phyloP scores from a whole-genome alignment of 1,140 invertebrate genomes.

The Temnothorax longispinosus region DNA sequence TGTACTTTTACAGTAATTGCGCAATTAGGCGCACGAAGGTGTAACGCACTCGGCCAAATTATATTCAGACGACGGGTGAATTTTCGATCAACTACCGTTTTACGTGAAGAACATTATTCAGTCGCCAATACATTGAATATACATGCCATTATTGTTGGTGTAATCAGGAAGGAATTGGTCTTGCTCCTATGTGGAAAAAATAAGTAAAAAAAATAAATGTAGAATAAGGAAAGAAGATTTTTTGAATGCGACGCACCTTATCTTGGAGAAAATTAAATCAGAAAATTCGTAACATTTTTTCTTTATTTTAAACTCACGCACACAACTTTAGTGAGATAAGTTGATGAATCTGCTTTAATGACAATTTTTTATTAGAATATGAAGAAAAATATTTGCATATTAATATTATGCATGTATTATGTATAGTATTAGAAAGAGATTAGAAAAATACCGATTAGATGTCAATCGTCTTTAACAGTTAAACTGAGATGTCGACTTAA shows the following conservation, averaged over 20 bases:
- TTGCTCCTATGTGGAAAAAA: not conserved
- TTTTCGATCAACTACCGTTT: constrained; percentile 28
- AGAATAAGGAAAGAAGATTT: not conserved
- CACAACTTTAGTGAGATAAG: not conserved
- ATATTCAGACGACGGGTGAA: constrained; percentile 36
- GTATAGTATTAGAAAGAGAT: not conserved
- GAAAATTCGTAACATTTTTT: not conserved
- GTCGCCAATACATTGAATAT: not conserved
- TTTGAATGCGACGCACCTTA: not conserved
- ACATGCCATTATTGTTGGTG: not conserved
- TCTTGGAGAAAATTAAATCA: not conserved
- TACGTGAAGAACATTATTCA: not conserved
- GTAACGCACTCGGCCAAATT: not conserved
- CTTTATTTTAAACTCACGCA: not conserved
- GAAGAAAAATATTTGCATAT: not conserved
- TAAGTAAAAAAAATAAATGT: not conserved
- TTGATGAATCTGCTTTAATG: not conserved
- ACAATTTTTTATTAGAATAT: not conserved
- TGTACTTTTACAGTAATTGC: constrained; percentile 44
- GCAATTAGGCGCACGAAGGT: constrained; percentile 32
- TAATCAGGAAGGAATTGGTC: not conserved
- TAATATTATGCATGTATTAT: too few relatives aligned
- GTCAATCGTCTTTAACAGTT: not conserved
- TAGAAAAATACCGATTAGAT: not conserved
- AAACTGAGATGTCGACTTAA: not conserved